Conservation (phyloP, 1,140 invertebrate species). For the Euwallacea fornicatus region DNA sequence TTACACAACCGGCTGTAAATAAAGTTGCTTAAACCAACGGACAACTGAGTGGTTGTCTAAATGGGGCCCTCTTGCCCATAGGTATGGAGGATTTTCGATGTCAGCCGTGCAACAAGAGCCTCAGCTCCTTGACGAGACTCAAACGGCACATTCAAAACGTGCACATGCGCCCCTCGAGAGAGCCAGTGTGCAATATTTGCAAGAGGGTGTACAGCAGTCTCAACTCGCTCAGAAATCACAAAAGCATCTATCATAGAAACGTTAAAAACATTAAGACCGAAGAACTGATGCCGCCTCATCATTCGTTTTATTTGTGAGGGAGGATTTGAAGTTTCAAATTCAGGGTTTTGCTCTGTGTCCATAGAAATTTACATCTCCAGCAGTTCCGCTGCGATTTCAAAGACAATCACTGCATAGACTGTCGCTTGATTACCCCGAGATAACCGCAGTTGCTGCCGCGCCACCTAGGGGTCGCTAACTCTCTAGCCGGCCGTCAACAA, state of each 20-base stretch:
- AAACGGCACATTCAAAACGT: slow-evolving; percentile 86
- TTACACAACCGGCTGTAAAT: slow-evolving; percentile 42
- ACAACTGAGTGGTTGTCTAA: slow-evolving; percentile 24
- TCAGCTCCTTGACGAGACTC: slow-evolving; percentile 78
- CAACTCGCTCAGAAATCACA: slow-evolving; percentile 84
- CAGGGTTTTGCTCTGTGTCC: too few species aligned
- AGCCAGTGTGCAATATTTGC: slow-evolving; percentile 86
- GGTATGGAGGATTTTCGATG: slow-evolving; percentile 78
- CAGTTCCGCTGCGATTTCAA: too few species aligned
- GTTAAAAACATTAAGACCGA: slow-evolving; percentile 57
- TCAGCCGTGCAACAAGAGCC: slow-evolving; percentile 85
- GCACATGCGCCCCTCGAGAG: slow-evolving; percentile 80
- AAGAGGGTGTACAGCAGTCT: slow-evolving; percentile 84
- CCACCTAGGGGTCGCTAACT: too few species aligned
- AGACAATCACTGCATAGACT: too few species aligned
- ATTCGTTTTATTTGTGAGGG: slow-evolving; percentile 51
- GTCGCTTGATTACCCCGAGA: too few species aligned
- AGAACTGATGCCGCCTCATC: slow-evolving; percentile 50
- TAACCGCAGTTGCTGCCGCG: too few species aligned
- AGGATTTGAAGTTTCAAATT: too few species aligned
- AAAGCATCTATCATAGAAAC: slow-evolving; percentile 83
- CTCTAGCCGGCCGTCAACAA: too few species aligned
- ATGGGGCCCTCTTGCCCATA: slow-evolving; percentile 48
- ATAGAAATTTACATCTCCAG: too few species aligned
- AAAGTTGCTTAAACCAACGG: slow-evolving; percentile 41